These are phyloP conservation scores for rabbit (Oryctolagus cuniculus) DNA, from an alignment of 2,113 vertebrate species.

Conservation along the genomic window mOryCun1.1 NC_091440.1:25026501-25027000, in stretches of 20 bases:
- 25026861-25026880: too few relatives aligned
- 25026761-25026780: background rate
- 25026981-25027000: too few relatives aligned
- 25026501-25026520: background rate
- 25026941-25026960: too few relatives aligned
- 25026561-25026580: background rate
- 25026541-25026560: background rate
- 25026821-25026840: too few relatives aligned
- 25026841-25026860: too few relatives aligned
- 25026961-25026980: too few relatives aligned
- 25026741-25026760: background rate
- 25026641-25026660: background rate
- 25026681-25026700: background rate
- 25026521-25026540: background rate
- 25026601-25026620: background rate
- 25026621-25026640: background rate
- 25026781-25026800: background rate
- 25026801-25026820: background rate
- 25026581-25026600: background rate
- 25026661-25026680: background rate
- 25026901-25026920: too few relatives aligned
- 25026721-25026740: background rate
- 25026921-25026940: too few relatives aligned
- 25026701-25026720: background rate
- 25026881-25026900: too few relatives aligned